Evolutionary conservation across 2,113 vertebrate genomes (phyloP).

Genomic region (Lampris incognitus): DNA sequence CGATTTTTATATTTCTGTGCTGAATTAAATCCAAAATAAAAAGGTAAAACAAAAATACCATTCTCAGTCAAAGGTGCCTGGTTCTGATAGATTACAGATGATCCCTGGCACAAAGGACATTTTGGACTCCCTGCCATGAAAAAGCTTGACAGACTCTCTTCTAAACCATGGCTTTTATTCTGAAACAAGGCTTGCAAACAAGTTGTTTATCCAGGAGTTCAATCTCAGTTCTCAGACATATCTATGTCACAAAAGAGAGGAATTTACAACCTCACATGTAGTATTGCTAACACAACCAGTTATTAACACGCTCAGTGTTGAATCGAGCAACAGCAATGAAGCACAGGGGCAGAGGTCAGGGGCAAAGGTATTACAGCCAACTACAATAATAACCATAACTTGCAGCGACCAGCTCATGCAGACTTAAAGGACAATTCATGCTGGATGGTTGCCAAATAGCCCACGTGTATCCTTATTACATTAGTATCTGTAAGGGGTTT

Average conservation of each 20-base stretch:
- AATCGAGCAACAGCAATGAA: neutral
- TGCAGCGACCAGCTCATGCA: neutral
- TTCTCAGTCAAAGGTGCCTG: neutral
- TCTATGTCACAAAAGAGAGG: slow-evolving; percentile 9
- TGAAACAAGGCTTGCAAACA: slow-evolving; percentile 14
- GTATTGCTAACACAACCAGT: slow-evolving; percentile 42
- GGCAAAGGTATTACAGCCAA: neutral
- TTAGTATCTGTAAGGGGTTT: neutral
- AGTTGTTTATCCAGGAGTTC: slow-evolving; percentile 2
- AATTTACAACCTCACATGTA: slow-evolving; percentile 48
- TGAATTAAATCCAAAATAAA: neutral
- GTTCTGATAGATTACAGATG: neutral
- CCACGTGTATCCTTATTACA: neutral
- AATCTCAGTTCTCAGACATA: slow-evolving; percentile 24
- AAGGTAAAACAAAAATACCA: slow-evolving; percentile 1
- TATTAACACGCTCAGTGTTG: slow-evolving; percentile 2
- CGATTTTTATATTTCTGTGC: neutral
- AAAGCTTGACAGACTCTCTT: slow-evolving; percentile 10
- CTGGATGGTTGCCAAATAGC: neutral
- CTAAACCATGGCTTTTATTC: slow-evolving; percentile 13
- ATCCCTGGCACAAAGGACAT: neutral
- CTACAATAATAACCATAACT: neutral
- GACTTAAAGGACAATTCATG: neutral
- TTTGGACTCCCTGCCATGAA: slow-evolving; percentile 6
- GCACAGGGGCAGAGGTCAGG: slow-evolving; percentile 7